Percentiles rank a stretch among this genome's conserved stretches.
Evolutionary conservation across 2,797 vertebrate genomes (phyloP).

Genomic region (Tinamus major): DNA sequence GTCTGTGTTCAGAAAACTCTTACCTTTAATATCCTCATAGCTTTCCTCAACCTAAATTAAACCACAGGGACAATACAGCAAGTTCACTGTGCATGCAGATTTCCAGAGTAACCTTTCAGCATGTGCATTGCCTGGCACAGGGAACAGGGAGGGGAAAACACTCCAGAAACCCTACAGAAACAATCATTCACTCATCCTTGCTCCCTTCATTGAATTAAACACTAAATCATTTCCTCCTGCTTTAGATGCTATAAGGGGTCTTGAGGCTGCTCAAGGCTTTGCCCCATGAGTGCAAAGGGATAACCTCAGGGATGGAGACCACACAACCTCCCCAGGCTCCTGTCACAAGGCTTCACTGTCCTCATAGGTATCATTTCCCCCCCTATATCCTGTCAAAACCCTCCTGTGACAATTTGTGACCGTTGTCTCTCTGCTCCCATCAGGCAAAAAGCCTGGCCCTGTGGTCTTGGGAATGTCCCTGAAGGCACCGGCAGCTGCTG

Average conservation of each 20-base stretch:
- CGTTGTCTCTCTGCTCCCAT: accelerated
- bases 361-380: accelerated
- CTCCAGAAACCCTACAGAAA: background rate
- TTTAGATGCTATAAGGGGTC: background rate
- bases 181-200: background rate
- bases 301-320: too few relatives aligned
- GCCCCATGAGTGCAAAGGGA: too few relatives aligned
- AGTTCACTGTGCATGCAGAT: background rate
- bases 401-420: background rate
- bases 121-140: accelerated
- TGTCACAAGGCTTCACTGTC: background rate
- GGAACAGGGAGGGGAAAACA: background rate
- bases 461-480: too few relatives aligned
- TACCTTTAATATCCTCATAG: background rate
- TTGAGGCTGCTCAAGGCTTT: background rate
- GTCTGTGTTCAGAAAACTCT: background rate
- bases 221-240: accelerated
- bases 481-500: accelerated
- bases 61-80: background rate
- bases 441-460: accelerated
- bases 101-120: background rate
- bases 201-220: background rate
- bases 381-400: background rate
- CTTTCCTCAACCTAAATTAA: background rate
- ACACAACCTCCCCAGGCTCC: background rate